Evolutionary conservation across 2,113 vertebrate genomes (phyloP), one percentile per base, ranked within the genome.

Genomic region (Campylorhamphus procurvoides): DNA sequence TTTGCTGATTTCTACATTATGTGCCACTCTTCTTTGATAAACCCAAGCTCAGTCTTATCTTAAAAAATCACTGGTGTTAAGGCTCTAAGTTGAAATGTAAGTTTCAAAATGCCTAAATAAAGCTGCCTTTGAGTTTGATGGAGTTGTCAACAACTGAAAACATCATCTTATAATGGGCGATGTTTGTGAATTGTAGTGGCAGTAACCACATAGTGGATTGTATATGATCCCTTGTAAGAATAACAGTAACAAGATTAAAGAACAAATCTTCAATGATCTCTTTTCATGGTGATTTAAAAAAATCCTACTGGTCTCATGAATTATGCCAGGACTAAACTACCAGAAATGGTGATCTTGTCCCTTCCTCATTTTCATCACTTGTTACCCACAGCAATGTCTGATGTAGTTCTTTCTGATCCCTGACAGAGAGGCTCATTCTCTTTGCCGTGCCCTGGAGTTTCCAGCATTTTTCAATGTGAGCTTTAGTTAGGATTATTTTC

Each of bases 351-450:
- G 1, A 37, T 52, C 42, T 81, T 8, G 16, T 17, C 17, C 18
- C 44, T 40, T 91, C 73, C 50, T 73, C 42, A 6, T 84, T 73
- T 77, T 58, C 46, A 25, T 53, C 16, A 56, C 7, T 87, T 52
- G 23, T 64, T 78, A 29, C 14, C 46, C 47, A n/a, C 28, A 82
- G 37, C 40, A 66, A 7, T 20, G 12, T 44, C 50, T 84, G 50
- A 78, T 35, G 5, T 6, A 60, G 46, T 62, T 85, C 33, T 72
- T 88, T 89, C 72, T 59, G 23, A 55, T 20, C 5, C 25, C 15
- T 1, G 0, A 25, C 2, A 2, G 28, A 46, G 28, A 53, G 19
- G 8, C 20, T 72, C 2, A 0, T 79, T 59, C n/a, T 75, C 19
- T 59, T 85, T 87, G 40, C 59, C 11, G 6, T 66, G 24, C 50